phyloP scores from a whole-genome alignment of 2,888 invertebrate genomes.

The Azorinus chamasolen region DNA sequence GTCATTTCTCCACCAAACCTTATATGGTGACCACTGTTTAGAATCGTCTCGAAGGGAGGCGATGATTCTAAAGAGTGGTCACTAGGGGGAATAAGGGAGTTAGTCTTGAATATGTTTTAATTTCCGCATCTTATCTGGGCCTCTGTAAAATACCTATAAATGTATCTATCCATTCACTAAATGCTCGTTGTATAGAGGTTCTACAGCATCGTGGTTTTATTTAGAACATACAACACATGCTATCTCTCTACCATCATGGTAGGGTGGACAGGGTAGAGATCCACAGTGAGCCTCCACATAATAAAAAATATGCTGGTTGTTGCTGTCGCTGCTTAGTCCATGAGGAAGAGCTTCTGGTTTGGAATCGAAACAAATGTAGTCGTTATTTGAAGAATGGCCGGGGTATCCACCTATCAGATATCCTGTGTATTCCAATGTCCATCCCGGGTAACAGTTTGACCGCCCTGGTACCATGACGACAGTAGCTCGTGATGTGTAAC shows the following conservation, averaged over 20 bases:
- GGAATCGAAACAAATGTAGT: conserved; percentile 15
- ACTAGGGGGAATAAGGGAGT: too few species aligned
- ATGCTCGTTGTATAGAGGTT: too few species aligned
- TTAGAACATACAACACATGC: conserved; percentile 47
- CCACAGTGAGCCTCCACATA: conserved; percentile 23
- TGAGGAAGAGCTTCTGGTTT: conserved; percentile 4
- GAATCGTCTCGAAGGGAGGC: too few species aligned
- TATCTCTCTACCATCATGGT: conserved; percentile 38
- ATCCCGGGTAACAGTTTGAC: conserved; percentile 17
- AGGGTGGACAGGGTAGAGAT: conserved; percentile 33
- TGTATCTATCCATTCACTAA: too few species aligned
- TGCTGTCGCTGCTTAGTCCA: conserved; percentile 1
- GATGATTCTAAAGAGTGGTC: too few species aligned
- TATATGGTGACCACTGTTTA: too few species aligned
- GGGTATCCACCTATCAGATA: conserved; percentile 2
- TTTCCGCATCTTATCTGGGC: too few species aligned
- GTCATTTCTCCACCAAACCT: too few species aligned
- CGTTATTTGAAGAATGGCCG: not conserved
- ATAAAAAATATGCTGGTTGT: conserved; percentile 14
- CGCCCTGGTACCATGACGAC: conserved; percentile 21
- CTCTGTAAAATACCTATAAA: too few species aligned
- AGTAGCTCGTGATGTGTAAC: not conserved
- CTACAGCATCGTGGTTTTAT: too few species aligned
- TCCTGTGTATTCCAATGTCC: conserved; percentile 25
- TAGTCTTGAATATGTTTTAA: too few species aligned